Evolutionary conservation across 2,797 vertebrate species (phyloP), one percentile per base, ranked within the genome.

Genomic region (Gallinago nigripennis): DNA sequence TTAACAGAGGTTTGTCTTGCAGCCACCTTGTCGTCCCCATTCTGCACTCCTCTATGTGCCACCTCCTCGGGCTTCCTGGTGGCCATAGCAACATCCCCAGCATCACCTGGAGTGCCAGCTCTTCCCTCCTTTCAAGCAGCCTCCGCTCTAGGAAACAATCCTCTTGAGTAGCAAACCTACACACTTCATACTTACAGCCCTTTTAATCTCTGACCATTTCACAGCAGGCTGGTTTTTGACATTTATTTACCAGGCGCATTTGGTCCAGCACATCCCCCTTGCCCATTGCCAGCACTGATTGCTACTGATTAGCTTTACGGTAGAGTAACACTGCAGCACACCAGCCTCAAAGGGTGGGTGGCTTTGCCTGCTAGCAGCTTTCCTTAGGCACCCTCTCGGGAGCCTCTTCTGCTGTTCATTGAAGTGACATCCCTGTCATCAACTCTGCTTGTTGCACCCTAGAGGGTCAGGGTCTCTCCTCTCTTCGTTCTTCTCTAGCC

Each of bases 271-370:
- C 53, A 11, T 16, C 3, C 14, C 9, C 13, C 7, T 48, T 46
- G 46, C 54, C 50, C 31, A 13, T 12, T 21, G 20, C 45, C 70
- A 58, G 11, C 21, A 1, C 50, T 7, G 58, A 3, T 11, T 37
- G 54, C 46, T 43, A 41, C 58, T 5, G 30, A 28, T 64, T 14
- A 41, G 45, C 63, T 72, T 50, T 21, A 6, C 24, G 18, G 63
- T 16, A n/a, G 19, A 11, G 14, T 2, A 41, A 27, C 14, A 0
- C 27, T 12, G 41, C 0, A 0, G 27, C 60, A 24, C 8, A 12
- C 1, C 33, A 31, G 37, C 30, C 61, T 50, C 72, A n/a, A 28
- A 73, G 33, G 45, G 6, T 0, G 0, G 7, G 39, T 15, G 19
- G 13, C 41, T 81, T 31, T 14, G 17, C 18, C 41, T 58, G 48